Evolutionary conservation across 2,888 invertebrate species (phyloP), one percentile per base, ranked within the genome.

Genomic region (Ectemnius continuus): DNA sequence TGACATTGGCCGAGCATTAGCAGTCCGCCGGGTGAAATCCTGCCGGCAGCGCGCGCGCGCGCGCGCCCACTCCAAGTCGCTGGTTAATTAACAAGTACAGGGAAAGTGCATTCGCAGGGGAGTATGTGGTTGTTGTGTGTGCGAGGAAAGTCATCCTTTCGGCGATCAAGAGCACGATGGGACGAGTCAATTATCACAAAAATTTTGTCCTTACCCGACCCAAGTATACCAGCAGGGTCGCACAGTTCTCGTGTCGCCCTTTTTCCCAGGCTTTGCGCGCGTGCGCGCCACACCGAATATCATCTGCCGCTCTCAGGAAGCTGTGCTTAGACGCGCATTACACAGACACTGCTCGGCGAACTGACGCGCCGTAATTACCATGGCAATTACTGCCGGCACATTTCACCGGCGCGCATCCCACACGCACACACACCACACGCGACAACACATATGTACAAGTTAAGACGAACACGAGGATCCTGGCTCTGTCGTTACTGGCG

Each of bases 361-460:
- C 79, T 80, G 82, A 82, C 80, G 82, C 73, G 78, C 66, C 73
- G 76, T 80, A 82, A 82, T 82, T 82, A 80, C 82, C 79, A 70
- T 69, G 80, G 82, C 82, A 82, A 82, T 82, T 82, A 82, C 82
- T 76, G 76, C 82, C 80, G 82, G 80, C 82, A 82, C 82, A 82
- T 82, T 82, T 82, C 82, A 79, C 75, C 71, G 61, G 70, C 58
- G 64, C 72, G 73, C 36, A 11, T 11, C 36, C 8, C 11, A 36
- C 36, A 36, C 36, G 36, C 36, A 11, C 11, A 11, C 36, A 36
- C 8, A 36, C 6, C 36, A 36, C 36, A 36, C 36, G 8, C 36
- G 8, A 11, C 8, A 36, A 5, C 36, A 36, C 8, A 8, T 11
- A 36, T 36, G 36, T 36, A 36, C 8, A 36, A 8, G 36, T 11